A percentile compares a stretch with the other conserved stretches of the same genome.
phyloP scores from a whole-genome alignment of 2,797 vertebrate species.

The Ciconia nigra region DNA sequence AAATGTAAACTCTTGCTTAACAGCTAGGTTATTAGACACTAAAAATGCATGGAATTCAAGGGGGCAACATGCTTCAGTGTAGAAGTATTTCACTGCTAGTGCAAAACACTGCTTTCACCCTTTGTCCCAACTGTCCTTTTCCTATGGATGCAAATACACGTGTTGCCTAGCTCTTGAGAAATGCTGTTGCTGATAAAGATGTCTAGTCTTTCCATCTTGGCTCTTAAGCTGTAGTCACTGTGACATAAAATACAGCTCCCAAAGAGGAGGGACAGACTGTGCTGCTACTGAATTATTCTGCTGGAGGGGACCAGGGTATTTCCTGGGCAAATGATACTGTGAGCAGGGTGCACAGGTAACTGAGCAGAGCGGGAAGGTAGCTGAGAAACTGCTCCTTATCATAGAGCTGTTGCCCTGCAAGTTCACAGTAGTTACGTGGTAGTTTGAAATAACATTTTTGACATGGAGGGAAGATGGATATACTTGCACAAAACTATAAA shows the following conservation, averaged over 20 bases:
- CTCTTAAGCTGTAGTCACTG: background rate
- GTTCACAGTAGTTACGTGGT: background rate
- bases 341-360: background rate
- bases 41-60: conserved; percentile 55
- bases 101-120: background rate
- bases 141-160: fast-evolving
- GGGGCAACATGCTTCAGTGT: background rate
- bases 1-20: conserved; percentile 40
- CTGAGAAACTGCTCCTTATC: background rate
- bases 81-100: background rate
- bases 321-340: background rate
- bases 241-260: background rate
- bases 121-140: background rate
- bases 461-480: background rate
- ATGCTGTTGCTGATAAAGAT: background rate
- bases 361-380: background rate
- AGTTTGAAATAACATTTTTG: background rate
- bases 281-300: background rate
- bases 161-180: background rate
- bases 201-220: background rate
- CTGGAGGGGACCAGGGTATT: background rate
- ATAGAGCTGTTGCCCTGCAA: background rate
- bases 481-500: background rate
- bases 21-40: background rate
- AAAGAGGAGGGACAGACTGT: background rate